Evolutionary conservation across 2,113 vertebrate genomes (phyloP).

Genomic region (Promerops cafer): DNA sequence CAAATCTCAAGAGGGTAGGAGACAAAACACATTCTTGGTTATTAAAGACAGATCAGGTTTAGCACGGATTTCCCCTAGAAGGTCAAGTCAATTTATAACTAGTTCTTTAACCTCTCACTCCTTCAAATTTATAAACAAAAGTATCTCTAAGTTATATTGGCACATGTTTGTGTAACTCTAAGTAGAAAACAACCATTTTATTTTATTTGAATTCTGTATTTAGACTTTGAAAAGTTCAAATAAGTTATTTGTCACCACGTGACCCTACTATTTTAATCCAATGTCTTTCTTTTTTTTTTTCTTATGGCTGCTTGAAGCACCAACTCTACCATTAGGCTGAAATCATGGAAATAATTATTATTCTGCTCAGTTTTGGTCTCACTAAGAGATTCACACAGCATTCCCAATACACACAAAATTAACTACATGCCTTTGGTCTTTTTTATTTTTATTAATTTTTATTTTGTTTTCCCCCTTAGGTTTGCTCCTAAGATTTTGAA

Average conservation of each 20-base stretch:
- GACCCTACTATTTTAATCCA: not conserved
- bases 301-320: not conserved
- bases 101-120: not conserved
- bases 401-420: not conserved
- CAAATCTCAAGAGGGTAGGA: not conserved
- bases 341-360: not conserved
- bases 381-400: not conserved
- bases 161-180: not conserved
- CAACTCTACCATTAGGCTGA: not conserved
- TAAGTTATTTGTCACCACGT: not conserved
- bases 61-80: not conserved
- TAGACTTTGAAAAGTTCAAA: not conserved
- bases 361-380: not conserved
- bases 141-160: not conserved
- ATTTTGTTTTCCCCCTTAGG: not conserved
- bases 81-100: not conserved
- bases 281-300: not conserved
- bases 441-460: not conserved
- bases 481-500: not conserved
- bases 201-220: not conserved
- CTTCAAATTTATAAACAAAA: not conserved
- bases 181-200: not conserved
- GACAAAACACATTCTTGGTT: not conserved
- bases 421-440: not conserved
- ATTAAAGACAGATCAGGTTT: constrained; percentile 3